Evolutionary conservation across 2,888 invertebrate species (phyloP), one percentile per base, ranked within the genome.

Genomic region (Sepioteuthis lessoniana): DNA sequence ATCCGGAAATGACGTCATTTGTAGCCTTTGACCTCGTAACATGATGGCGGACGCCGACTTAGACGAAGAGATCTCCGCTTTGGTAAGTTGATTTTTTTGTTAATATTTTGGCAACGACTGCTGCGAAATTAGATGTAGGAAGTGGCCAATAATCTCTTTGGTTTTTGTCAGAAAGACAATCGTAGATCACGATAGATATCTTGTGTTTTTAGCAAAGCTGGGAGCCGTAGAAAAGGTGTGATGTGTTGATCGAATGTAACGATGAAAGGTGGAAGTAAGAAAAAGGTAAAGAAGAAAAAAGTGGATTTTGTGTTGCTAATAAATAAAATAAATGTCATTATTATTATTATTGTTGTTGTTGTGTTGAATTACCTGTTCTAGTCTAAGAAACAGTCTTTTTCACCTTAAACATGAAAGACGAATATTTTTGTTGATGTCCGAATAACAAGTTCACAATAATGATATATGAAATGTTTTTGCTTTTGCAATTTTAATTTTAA

Each of bases 1-100:
- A 92, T n/a, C 92, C 92, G 92, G 92, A 92, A 92, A 31, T 92
- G 92, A 92, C 47, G 92, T 92, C 92, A 92, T 92, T 47, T 4
- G 42, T 47, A 92, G 47, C 92, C 92, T 92, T 92, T 92, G 92
- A 42, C 92, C 92, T 92, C 76, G 47, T 47, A 42, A 92, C 47
- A 92, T 47, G 47, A 92, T 92, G 92, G 92, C 92, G 92, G 92
- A 19, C 47, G 47, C 92, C 47, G 92, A 92, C 47, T 47, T 92
- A n/a, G 31, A 92, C 31, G 42, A 92, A 92, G 92, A 92, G 92
- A 92, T 92, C 47, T 92, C 46, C 38, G 92, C 92, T 42, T 92
- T 92, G 42, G 92, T 92, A 92, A 46, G 42, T 92, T 76, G n/a
- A 76, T 76, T 76, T 76, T 76, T 76, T 76, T 76, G 13, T 76